These are phyloP conservation scores for Globicephala melas DNA, from an alignment of 2,113 vertebrate genomes.

Conservation along the genomic window DNA sequence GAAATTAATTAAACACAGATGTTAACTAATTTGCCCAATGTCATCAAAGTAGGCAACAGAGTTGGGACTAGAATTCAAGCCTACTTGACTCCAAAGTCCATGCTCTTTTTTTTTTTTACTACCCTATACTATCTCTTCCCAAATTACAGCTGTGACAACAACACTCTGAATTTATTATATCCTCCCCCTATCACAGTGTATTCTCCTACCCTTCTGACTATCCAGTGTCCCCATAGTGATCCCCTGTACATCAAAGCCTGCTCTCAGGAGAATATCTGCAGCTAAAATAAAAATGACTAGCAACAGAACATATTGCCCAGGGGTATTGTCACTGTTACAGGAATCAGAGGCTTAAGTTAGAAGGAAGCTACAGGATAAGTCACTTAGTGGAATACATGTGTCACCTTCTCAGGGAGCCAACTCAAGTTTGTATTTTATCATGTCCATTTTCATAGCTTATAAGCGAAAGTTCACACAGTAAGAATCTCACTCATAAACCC, in stretches of 20 bases:
- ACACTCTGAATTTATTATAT: not conserved
- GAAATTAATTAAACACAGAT: conserved; percentile 19
- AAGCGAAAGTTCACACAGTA: not conserved
- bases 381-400: not conserved
- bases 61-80: not conserved
- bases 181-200: not conserved
- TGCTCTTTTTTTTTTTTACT: not conserved
- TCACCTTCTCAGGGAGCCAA: not conserved
- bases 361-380: not conserved
- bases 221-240: not conserved
- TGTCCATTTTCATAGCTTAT: not conserved
- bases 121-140: not conserved
- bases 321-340: not conserved
- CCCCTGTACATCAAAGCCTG: not conserved
- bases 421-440: not conserved
- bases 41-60: not conserved
- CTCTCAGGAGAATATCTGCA: not conserved
- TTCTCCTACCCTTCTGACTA: not conserved
- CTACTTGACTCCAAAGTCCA: not conserved
- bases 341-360: not conserved
- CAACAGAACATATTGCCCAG: not conserved
- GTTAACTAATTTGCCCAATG: not conserved
- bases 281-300: not conserved
- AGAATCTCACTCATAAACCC: not conserved
- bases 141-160: not conserved